A percentile compares a stretch with the other conserved stretches of the same genome.
Evolutionary conservation across 2,888 invertebrate species (phyloP).

Genomic region (Dryomyza anilis): DNA sequence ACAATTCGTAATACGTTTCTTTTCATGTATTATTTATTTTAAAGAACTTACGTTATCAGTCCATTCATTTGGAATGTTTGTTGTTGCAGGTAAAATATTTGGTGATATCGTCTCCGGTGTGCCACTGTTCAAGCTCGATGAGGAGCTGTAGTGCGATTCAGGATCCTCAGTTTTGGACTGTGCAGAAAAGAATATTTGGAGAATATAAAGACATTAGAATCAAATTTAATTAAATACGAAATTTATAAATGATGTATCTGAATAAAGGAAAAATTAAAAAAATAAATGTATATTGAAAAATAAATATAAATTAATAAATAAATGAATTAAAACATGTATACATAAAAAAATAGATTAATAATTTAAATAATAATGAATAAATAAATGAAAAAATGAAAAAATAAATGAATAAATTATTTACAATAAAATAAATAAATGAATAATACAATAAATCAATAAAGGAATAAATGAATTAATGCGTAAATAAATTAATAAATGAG

Average conservation of each 20-base stretch:
- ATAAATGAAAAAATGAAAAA: too few species aligned
- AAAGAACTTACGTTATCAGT: slow-evolving; percentile 56
- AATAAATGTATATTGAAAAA: background rate
- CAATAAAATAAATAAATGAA: too few species aligned
- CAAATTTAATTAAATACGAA: too few species aligned
- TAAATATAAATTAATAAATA: background rate
- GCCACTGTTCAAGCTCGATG: slow-evolving; percentile 67
- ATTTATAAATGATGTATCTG: too few species aligned
- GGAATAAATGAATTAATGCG: too few species aligned
- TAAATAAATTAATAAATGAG: too few species aligned
- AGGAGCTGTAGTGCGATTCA: slow-evolving; percentile 70
- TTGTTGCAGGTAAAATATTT: slow-evolving; percentile 38
- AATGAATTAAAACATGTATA: background rate
- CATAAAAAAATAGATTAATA: too few species aligned
- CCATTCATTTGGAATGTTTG: slow-evolving; percentile 52
- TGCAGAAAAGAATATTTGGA: slow-evolving; percentile 8
- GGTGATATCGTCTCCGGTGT: slow-evolving; percentile 60
- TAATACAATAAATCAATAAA: too few species aligned
- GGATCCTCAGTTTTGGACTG: slow-evolving; percentile 59
- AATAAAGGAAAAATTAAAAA: slow-evolving; percentile 39
- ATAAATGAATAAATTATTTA: too few species aligned
- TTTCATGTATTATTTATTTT: too few species aligned
- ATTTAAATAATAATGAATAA: too few species aligned
- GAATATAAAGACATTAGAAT: background rate
- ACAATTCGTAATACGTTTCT: too few species aligned